Evolutionary conservation across 2,113 vertebrate species (phyloP).

Genomic region (Pollimyrus isidori): DNA sequence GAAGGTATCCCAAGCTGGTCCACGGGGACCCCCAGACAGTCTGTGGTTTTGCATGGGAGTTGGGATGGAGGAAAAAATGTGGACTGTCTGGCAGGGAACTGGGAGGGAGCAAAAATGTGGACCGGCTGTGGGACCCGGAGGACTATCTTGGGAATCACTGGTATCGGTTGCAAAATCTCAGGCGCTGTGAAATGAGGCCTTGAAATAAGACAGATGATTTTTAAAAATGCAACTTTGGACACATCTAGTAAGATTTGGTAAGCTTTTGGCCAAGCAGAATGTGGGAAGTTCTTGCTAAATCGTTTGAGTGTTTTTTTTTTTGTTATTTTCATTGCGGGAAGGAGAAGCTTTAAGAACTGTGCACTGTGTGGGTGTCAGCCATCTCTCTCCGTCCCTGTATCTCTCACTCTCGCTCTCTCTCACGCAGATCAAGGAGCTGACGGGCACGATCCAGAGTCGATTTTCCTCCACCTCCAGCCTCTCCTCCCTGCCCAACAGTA

Average conservation of each 20-base stretch:
- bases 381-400: background rate
- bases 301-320: background rate
- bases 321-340: background rate
- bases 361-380: background rate
- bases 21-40: background rate
- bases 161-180: background rate
- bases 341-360: background rate
- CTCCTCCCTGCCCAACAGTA: slow-evolving; percentile 79
- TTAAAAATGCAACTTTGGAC: background rate
- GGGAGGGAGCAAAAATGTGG: background rate
- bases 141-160: background rate
- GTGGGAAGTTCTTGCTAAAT: background rate
- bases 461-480: slow-evolving; percentile 81
- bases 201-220: background rate
- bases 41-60: background rate
- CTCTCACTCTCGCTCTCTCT: slow-evolving; percentile 13
- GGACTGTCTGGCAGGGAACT: background rate
- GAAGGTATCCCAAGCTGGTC: background rate
- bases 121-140: background rate
- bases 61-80: background rate
- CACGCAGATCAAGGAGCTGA: slow-evolving; percentile 90
- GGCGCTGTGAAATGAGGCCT: background rate
- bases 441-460: slow-evolving; percentile 84
- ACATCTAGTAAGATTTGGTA: background rate
- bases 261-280: background rate